These are phyloP conservation scores for Neodontobutis hainanensis DNA, from an alignment of 2,113 vertebrate species.

Conservation along the genomic window DNA sequence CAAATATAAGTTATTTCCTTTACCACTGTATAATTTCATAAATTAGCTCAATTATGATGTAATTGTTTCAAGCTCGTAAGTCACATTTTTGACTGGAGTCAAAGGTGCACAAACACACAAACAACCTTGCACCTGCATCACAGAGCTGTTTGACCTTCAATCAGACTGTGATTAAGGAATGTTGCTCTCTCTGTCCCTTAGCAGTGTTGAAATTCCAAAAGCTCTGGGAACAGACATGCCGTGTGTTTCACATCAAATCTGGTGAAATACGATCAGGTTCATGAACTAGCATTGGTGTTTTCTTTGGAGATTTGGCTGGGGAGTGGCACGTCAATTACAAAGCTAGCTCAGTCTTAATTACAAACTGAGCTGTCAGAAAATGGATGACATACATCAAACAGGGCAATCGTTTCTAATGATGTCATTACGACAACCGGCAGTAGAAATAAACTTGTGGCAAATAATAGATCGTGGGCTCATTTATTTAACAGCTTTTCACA, in stretches of 20 bases:
- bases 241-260: constrained; percentile 71
- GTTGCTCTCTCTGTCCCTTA: constrained; percentile 20
- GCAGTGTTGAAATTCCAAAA: constrained; percentile 63
- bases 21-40: not conserved
- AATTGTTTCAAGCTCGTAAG: not conserved
- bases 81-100: not conserved
- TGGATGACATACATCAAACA: constrained; percentile 49
- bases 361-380: constrained; percentile 60
- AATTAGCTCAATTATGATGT: not conserved
- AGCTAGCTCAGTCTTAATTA: constrained; percentile 69
- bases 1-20: too few species aligned
- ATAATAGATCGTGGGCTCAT: constrained; percentile 9
- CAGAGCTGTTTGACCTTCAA: constrained; percentile 40
- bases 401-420: constrained; percentile 21
- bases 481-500: constrained; percentile 1
- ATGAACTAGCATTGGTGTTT: constrained; percentile 58
- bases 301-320: constrained; percentile 63
- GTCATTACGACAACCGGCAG: constrained; percentile 16
- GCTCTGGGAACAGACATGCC: constrained; percentile 70
- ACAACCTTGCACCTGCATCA: constrained; percentile 27
- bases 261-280: constrained; percentile 72
- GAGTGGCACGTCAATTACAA: constrained; percentile 65
- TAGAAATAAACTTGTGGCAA: constrained; percentile 6
- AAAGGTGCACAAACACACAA: constrained; percentile 7
- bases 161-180: constrained; percentile 46